Conservation (phyloP, 2,797 vertebrate genomes). For the Eremophila alpestris region DNA sequence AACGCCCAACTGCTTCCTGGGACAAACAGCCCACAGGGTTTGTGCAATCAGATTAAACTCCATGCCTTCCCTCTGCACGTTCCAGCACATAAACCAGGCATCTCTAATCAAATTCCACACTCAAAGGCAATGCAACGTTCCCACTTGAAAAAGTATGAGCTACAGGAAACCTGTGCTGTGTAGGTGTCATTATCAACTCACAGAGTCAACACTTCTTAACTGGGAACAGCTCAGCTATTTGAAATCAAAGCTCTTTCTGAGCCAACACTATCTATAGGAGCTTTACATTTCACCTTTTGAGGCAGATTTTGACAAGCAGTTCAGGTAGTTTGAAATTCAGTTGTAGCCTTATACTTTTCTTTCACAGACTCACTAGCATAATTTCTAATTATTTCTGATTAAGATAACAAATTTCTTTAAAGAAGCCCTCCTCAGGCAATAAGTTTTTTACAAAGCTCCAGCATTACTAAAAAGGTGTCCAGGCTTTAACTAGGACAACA, state of each 20-base stretch:
- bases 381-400: not conserved
- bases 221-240: not conserved
- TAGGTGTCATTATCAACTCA: not conserved
- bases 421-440: not conserved
- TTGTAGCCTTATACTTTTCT: not conserved
- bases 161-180: not conserved
- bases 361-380: not conserved
- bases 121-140: not conserved
- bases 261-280: not conserved
- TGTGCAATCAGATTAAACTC: not conserved
- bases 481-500: not conserved
- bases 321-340: not conserved
- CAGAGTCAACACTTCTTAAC: not conserved
- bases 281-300: not conserved
- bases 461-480: not conserved
- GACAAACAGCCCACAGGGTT: not conserved
- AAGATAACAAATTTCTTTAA: not conserved
- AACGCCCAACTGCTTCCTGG: not conserved
- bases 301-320: not conserved
- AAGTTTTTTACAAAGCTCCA: not conserved
- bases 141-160: accelerated
- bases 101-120: not conserved
- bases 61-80: not conserved
- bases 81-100: not conserved
- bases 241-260: not conserved